Percentiles rank a stretch among this genome's conserved stretches.
These are phyloP conservation scores for Sphyrna mokarran DNA, from an alignment of 2,113 vertebrate species.

Conservation along the genomic window DNA sequence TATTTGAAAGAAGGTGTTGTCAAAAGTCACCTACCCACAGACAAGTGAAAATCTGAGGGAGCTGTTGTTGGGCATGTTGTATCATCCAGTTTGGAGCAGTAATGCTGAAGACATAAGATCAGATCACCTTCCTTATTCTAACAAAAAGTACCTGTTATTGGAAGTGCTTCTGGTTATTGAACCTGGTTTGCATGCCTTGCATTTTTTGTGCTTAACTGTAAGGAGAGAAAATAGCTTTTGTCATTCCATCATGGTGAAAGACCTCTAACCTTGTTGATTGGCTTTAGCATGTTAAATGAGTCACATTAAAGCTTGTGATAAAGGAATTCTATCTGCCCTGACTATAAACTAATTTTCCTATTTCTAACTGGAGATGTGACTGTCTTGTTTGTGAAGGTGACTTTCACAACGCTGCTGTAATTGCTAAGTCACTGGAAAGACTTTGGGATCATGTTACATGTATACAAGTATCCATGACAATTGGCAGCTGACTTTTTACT, in stretches of 20 bases:
- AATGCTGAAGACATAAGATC: background rate
- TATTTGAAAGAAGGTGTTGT: background rate
- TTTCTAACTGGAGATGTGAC: background rate
- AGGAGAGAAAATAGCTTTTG: background rate
- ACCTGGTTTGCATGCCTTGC: background rate
- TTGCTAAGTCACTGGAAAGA: background rate
- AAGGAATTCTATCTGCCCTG: background rate
- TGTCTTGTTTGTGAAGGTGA: background rate
- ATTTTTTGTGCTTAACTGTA: background rate
- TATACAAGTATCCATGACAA: background rate
- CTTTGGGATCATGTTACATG: background rate
- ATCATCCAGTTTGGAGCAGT: background rate
- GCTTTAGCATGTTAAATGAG: background rate
- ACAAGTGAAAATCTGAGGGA: background rate
- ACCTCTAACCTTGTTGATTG: background rate
- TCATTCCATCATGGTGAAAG: background rate
- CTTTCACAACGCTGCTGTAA: background rate
- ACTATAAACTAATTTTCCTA: background rate
- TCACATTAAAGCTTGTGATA: background rate
- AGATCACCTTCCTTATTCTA: background rate
- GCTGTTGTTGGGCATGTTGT: background rate
- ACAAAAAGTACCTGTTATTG: background rate
- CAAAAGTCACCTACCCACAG: background rate
- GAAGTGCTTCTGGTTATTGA: background rate
- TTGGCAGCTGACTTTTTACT: background rate